phyloP scores from a whole-genome alignment of 2,797 vertebrate genomes.

The Helarctos malayanus region DNA sequence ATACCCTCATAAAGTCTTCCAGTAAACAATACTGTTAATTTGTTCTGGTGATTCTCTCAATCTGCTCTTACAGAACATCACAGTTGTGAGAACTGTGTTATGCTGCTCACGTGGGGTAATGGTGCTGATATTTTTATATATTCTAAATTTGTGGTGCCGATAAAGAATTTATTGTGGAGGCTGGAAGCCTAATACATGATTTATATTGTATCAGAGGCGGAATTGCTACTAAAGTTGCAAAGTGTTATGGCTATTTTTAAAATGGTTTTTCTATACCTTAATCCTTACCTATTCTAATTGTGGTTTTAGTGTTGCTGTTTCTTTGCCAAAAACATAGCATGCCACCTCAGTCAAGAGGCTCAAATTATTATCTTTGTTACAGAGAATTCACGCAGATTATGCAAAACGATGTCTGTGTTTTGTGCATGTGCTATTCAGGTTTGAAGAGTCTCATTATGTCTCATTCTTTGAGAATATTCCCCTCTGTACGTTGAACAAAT shows the following conservation, averaged over 20 bases:
- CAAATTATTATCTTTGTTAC: neutral
- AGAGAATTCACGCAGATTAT: neutral
- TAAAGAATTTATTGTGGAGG: slow-evolving; percentile 15
- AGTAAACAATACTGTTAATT: neutral
- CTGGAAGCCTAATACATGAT: neutral
- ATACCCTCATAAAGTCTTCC: neutral
- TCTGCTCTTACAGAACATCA: neutral
- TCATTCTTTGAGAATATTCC: neutral
- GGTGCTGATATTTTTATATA: slow-evolving; percentile 2
- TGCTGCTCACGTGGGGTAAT: neutral
- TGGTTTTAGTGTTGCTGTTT: neutral
- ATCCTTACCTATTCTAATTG: neutral
- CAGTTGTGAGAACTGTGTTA: neutral
- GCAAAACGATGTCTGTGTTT: neutral
- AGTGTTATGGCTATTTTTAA: neutral
- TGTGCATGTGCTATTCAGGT: neutral
- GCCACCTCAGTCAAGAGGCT: neutral
- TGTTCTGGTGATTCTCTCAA: neutral
- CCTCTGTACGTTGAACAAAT: neutral
- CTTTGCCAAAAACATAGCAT: slow-evolving; percentile 4
- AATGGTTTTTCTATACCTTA: neutral
- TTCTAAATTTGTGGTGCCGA: neutral
- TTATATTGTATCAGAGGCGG: neutral
- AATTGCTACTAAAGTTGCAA: neutral
- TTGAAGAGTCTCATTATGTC: neutral